phyloP scores from a whole-genome alignment of 2,113 vertebrate genomes.

The Nettapus auritus region DNA sequence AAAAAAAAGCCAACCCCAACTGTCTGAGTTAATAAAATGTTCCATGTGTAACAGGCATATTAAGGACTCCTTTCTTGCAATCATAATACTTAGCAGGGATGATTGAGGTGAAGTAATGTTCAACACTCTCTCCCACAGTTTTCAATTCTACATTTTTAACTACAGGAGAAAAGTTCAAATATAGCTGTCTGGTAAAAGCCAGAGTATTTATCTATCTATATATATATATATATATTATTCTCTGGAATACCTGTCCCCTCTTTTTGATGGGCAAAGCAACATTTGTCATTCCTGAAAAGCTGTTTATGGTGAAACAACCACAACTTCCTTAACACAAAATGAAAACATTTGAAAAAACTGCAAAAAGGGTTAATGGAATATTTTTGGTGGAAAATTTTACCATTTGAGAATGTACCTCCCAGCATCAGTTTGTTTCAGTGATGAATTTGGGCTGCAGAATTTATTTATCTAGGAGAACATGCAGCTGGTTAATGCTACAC shows the following conservation, averaged over 20 bases:
- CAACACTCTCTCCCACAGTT: neutral
- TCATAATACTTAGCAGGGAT: neutral
- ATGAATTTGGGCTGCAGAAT: neutral
- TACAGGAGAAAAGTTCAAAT: neutral
- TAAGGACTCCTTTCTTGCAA: neutral
- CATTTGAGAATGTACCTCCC: neutral
- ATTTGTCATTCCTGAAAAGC: neutral
- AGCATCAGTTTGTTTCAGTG: neutral
- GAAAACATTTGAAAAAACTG: neutral
- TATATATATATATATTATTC: too few species aligned
- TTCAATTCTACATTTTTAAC: neutral
- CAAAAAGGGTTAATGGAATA: neutral
- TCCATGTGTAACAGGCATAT: neutral
- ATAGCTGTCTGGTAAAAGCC: neutral
- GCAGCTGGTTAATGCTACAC: neutral
- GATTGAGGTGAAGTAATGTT: neutral
- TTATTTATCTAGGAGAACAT: neutral
- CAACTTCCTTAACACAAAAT: neutral
- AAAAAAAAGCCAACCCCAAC: neutral
- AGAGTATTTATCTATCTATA: too few species aligned
- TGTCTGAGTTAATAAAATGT: slow-evolving; percentile 16
- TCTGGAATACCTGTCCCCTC: neutral
- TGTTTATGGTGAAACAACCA: neutral
- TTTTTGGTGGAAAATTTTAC: neutral
- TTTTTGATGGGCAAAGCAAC: neutral